These are phyloP conservation scores for Nicator chloris DNA, from an alignment of 2,113 vertebrate species.

Conservation along the genomic window DNA sequence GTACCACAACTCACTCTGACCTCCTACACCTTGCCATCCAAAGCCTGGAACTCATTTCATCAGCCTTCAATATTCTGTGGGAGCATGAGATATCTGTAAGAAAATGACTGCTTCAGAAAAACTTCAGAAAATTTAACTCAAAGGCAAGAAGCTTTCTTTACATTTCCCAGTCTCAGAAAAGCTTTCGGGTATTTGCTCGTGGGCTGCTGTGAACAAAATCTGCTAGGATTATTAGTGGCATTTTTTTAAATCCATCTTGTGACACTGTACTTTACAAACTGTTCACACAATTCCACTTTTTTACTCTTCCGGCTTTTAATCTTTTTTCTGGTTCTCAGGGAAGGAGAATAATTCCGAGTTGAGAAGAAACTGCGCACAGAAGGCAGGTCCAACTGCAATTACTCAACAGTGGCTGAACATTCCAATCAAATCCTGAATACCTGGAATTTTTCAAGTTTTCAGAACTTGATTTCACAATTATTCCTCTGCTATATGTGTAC, in stretches of 20 bases:
- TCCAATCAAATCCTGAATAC: neutral
- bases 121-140: neutral
- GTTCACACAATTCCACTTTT: neutral
- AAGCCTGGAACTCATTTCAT: neutral
- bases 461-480: constrained; percentile 39
- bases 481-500: neutral
- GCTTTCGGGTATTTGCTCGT: fast-evolving
- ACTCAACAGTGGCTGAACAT: neutral
- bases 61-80: neutral
- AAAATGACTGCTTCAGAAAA: neutral
- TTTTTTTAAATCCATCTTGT: neutral
- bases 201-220: neutral
- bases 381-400: neutral
- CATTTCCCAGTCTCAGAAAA: neutral
- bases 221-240: neutral
- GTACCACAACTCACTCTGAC: neutral
- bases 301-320: neutral
- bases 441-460: neutral
- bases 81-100: neutral
- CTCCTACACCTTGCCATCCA: neutral
- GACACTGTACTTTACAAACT: neutral
- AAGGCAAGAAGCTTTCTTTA: neutral
- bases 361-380: neutral
- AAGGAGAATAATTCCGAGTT: neutral
- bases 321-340: neutral